Percentiles rank a stretch among this genome's conserved stretches.
phyloP scores from a whole-genome alignment of 1,140 invertebrate species.

The Ips typographus region DNA sequence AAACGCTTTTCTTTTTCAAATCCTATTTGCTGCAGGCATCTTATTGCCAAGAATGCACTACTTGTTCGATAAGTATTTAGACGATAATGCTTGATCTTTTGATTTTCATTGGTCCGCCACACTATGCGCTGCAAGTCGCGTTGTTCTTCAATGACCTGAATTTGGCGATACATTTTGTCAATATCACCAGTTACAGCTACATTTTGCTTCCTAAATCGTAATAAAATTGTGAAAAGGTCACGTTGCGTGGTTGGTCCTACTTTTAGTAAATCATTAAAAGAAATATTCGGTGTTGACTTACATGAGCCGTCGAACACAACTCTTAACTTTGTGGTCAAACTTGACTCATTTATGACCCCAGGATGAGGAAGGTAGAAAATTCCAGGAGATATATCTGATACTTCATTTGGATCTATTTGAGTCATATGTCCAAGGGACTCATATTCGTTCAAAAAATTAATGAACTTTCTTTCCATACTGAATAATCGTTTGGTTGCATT shows the following conservation, averaged over 20 bases:
- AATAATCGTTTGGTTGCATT: slow-evolving; percentile 1
- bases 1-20: slow-evolving; percentile 42
- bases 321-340: slow-evolving; percentile 45
- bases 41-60: slow-evolving; percentile 44
- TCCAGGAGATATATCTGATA: not conserved
- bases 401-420: not conserved
- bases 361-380: slow-evolving; percentile 51
- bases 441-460: not conserved
- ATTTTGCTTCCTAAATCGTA: slow-evolving; percentile 50
- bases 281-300: slow-evolving; percentile 37
- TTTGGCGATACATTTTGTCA: slow-evolving; percentile 51
- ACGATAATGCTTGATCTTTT: slow-evolving; percentile 39
- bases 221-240: slow-evolving; percentile 50
- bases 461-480: not conserved
- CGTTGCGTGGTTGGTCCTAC: slow-evolving; percentile 45
- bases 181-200: slow-evolving; percentile 52
- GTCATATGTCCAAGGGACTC: not conserved
- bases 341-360: slow-evolving; percentile 44
- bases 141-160: slow-evolving; percentile 44
- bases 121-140: slow-evolving; percentile 48
- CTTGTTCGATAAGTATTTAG: slow-evolving; percentile 48
- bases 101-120: slow-evolving; percentile 43
- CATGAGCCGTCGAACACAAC: slow-evolving; percentile 51
- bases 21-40: slow-evolving; percentile 48
- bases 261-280: slow-evolving; percentile 45